These are phyloP conservation scores for Dendrolimus punctatus DNA, from an alignment of 1,140 invertebrate species.

Conservation along the genomic window DNA sequence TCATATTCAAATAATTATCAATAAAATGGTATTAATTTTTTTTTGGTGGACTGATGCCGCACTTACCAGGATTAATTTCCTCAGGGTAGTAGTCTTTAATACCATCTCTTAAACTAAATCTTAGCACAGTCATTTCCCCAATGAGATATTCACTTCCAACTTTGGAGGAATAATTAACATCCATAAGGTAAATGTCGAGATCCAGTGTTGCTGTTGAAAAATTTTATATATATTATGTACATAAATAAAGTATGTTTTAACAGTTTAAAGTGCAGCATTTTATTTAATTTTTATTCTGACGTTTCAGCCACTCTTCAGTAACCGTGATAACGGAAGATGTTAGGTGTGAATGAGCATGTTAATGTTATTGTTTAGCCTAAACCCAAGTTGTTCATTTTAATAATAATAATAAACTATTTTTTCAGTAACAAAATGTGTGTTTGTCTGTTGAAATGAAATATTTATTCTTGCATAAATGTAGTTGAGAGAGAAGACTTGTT, in stretches of 20 bases:
- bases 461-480: no score
- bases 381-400: no score
- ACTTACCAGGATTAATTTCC: slow-evolving; percentile 66
- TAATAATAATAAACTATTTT: no score
- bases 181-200: slow-evolving; percentile 46
- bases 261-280: no score
- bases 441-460: no score
- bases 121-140: slow-evolving; percentile 39
- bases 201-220: slow-evolving; percentile 28
- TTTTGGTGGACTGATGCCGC: slow-evolving; percentile 1
- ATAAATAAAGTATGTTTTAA: not conserved
- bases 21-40: not conserved
- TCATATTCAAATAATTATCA: not conserved
- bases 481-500: no score
- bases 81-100: slow-evolving; percentile 66
- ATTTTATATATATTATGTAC: not conserved
- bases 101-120: slow-evolving; percentile 72
- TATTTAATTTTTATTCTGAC: no score
- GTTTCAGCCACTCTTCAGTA: no score
- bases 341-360: no score
- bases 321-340: no score
- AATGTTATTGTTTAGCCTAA: no score
- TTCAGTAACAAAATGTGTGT: no score
- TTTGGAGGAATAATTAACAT: slow-evolving; percentile 46
- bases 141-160: slow-evolving; percentile 24